These are phyloP conservation scores for Aurelia coerulea DNA, from an alignment of 30 jellyfish, hydroid and myxozoan species.

Conservation along the genomic window DNA sequence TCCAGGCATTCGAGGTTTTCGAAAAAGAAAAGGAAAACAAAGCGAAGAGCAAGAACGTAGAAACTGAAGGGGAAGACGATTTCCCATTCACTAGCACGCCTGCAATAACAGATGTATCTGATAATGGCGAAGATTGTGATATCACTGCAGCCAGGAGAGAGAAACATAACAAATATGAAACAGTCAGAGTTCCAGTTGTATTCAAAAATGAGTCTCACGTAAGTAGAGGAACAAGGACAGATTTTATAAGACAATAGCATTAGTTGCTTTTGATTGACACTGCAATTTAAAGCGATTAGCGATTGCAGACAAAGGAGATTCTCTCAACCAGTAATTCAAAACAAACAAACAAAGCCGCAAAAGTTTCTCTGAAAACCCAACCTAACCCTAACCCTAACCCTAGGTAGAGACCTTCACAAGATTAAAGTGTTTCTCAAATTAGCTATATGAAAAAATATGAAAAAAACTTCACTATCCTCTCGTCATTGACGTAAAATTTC, in stretches of 20 bases:
- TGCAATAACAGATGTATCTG: conserved; percentile 44
- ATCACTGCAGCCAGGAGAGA: neutral
- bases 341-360: neutral
- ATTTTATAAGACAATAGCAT: too few relatives aligned
- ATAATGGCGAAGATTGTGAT: neutral
- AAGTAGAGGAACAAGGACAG: neutral
- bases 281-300: too few relatives aligned
- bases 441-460: too few relatives aligned
- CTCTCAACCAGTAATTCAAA: neutral
- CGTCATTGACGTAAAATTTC: too few relatives aligned
- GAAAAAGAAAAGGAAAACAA: neutral
- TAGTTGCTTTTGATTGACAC: too few relatives aligned
- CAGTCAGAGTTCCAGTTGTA: conserved; percentile 35
- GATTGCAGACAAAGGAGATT: too few relatives aligned
- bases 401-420: too few relatives aligned
- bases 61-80: neutral
- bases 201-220: conserved; percentile 40
- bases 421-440: too few relatives aligned
- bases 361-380: neutral
- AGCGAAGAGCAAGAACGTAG: neutral
- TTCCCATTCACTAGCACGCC: conserved; percentile 62
- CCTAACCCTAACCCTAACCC: too few relatives aligned
- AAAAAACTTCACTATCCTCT: too few relatives aligned
- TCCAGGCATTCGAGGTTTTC: conserved; percentile 47
- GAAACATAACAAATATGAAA: neutral